These are phyloP conservation scores for Diaphora mendica DNA, from an alignment of 2,888 invertebrate species.

Conservation along the genomic window DNA sequence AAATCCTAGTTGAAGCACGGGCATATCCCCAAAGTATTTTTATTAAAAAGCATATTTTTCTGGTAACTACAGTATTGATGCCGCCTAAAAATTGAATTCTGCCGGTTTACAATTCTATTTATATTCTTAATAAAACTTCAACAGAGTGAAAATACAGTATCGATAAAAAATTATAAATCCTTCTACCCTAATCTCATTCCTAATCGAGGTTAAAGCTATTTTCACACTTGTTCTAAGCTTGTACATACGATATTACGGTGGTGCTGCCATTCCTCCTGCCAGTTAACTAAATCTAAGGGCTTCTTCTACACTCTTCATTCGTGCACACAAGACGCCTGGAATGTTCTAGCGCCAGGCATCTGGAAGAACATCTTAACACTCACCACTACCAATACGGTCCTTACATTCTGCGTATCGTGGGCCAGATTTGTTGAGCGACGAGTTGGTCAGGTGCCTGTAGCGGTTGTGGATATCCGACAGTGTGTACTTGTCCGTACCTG, in stretches of 20 bases:
- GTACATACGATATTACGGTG: slow-evolving; percentile 4
- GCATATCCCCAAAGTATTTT: not conserved
- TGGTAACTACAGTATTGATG: not conserved
- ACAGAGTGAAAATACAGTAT: not conserved
- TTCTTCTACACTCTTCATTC: slow-evolving; percentile 21
- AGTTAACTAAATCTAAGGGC: slow-evolving; percentile 15
- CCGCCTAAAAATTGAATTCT: not conserved
- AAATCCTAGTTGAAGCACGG: no score
- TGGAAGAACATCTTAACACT: slow-evolving; percentile 56
- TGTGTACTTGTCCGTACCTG: slow-evolving; percentile 94
- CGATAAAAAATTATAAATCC: not conserved
- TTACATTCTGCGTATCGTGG: slow-evolving; percentile 94
- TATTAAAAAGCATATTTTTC: not conserved
- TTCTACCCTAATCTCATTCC: not conserved
- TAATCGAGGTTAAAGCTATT: slow-evolving; percentile 3
- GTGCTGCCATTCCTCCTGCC: slow-evolving; percentile 18
- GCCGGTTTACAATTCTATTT: not conserved
- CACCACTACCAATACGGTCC: slow-evolving; percentile 93
- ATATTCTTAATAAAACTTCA: not conserved
- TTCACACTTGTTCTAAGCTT: slow-evolving; percentile 4
- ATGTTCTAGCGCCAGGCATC: slow-evolving; percentile 33
- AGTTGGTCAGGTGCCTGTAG: slow-evolving; percentile 96
- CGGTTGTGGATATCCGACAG: slow-evolving; percentile 93
- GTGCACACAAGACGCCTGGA: slow-evolving; percentile 21
- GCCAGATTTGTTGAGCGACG: slow-evolving; percentile 95